A percentile compares a stretch with the other conserved stretches of the same genome.
phyloP scores from a whole-genome alignment of 2,888 invertebrate genomes.

The Parnassius apollo region DNA sequence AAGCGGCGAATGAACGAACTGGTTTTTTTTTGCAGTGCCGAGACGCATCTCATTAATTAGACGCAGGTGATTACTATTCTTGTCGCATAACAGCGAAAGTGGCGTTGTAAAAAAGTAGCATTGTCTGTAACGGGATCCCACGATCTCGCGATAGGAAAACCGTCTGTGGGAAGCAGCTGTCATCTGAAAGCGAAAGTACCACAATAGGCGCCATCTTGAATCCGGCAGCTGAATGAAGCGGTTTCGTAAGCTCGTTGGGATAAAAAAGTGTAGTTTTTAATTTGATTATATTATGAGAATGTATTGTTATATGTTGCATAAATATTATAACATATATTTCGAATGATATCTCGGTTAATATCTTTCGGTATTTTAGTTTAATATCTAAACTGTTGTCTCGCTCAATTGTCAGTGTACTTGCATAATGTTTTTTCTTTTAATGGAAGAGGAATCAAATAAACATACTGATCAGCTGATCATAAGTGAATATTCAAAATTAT shows the following conservation, averaged over 20 bases:
- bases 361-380: background rate
- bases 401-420: background rate
- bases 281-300: constrained; percentile 22
- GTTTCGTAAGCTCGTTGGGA: constrained; percentile 33
- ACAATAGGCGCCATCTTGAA: constrained; percentile 47
- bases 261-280: constrained; percentile 18
- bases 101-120: constrained; percentile 64
- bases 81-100: constrained; percentile 69
- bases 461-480: too few species aligned
- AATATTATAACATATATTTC: constrained; percentile 1
- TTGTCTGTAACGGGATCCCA: constrained; percentile 67
- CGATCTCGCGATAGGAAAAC: constrained; percentile 77
- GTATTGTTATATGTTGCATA: constrained; percentile 13
- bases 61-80: constrained; percentile 48
- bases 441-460: too few species aligned
- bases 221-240: constrained; percentile 13
- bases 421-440: background rate
- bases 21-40: background rate
- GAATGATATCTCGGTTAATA: background rate
- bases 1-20: background rate
- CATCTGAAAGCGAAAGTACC: constrained; percentile 66
- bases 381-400: too few species aligned
- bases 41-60: constrained; percentile 38
- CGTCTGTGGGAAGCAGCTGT: constrained; percentile 67
- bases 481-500: too few species aligned